Percentiles rank a stretch among this genome's conserved stretches.
Conservation (phyloP, 2,797 vertebrate genomes). For the Manis pentadactyla region DNA sequence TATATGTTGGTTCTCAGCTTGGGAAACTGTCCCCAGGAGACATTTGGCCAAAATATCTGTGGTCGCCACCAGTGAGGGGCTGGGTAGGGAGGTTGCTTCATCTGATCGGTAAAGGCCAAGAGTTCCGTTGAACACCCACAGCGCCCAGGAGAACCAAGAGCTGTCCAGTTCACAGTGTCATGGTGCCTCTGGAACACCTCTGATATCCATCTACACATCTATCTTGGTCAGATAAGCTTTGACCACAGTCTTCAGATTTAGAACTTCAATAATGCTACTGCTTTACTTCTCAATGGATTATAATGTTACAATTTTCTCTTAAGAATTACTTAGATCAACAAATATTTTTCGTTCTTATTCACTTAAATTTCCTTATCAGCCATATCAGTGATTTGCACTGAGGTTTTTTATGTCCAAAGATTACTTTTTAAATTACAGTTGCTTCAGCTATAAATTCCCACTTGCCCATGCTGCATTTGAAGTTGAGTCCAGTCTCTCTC, state of each 20-base stretch:
- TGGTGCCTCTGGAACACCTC: not conserved
- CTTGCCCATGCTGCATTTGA: not conserved
- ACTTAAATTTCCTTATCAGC: not conserved
- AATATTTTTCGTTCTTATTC: not conserved
- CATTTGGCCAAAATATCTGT: not conserved
- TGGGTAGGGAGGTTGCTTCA: not conserved
- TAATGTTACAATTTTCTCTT: not conserved
- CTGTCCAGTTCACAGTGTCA: not conserved
- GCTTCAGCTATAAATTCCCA: not conserved
- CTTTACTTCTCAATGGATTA: not conserved
- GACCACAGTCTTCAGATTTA: not conserved
- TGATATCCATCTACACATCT: not conserved
- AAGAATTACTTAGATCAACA: not conserved
- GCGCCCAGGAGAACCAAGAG: not conserved
- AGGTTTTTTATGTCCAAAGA: not conserved
- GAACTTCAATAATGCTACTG: not conserved
- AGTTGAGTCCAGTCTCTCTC: not conserved
- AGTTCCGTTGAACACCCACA: not conserved
- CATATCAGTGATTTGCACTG: not conserved
- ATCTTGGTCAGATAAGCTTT: not conserved
- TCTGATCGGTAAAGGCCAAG: not conserved
- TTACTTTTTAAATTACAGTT: not conserved
- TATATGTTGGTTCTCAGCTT: not conserved
- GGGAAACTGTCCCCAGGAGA: not conserved
- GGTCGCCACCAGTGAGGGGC: not conserved